A percentile compares a stretch with the other conserved stretches of the same genome.
These are phyloP conservation scores for Fratercula arctica DNA, from an alignment of 2,797 vertebrate species.

Conservation along the genomic window DNA sequence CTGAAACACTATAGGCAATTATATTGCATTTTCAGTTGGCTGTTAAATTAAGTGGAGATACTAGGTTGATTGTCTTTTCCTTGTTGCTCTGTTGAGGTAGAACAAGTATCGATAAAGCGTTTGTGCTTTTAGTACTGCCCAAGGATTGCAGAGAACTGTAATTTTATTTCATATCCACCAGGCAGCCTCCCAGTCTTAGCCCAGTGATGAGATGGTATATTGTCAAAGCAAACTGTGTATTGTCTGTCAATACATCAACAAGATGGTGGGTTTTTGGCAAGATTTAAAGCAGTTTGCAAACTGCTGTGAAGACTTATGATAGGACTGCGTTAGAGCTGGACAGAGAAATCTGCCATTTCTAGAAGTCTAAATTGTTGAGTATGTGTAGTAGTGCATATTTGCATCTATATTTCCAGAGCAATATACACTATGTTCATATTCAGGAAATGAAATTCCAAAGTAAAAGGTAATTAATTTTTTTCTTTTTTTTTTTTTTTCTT, in stretches of 20 bases:
- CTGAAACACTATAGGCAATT: neutral
- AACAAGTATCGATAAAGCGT: neutral
- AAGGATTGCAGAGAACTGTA: neutral
- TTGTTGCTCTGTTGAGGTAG: neutral
- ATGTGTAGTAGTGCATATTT: neutral
- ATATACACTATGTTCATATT: neutral
- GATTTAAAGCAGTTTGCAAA: neutral
- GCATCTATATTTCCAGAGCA: neutral
- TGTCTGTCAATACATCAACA: neutral
- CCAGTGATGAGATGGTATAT: neutral
- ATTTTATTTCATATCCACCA: neutral
- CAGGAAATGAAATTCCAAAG: neutral
- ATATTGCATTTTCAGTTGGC: neutral
- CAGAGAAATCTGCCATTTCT: neutral
- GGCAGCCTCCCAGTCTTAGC: neutral
- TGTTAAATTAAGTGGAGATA: neutral
- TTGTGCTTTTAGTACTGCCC: neutral
- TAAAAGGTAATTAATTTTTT: neutral
- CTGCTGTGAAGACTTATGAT: neutral
- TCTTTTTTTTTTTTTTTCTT: neutral
- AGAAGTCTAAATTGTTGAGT: neutral
- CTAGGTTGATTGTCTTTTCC: neutral
- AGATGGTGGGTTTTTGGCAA: rapidly evolving
- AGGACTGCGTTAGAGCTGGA: neutral
- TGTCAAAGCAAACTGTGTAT: neutral